Evolutionary conservation across 2,888 invertebrate genomes (phyloP), one percentile per base, ranked within the genome.

Genomic region (Eutolmus rufibarbis): DNA sequence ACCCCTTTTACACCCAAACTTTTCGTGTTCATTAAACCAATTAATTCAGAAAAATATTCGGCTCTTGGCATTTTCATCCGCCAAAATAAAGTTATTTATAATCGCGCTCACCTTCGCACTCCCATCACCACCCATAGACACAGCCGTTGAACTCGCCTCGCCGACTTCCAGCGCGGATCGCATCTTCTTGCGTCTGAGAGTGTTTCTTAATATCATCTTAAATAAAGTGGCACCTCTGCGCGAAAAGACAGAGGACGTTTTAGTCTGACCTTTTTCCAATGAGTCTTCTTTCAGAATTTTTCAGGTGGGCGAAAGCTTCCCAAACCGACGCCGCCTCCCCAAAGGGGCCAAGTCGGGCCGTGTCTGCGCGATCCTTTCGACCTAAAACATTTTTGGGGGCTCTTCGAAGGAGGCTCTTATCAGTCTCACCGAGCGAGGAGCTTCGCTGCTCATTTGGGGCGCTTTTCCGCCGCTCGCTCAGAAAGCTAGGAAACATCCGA

Each of bases 401-500:
- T 51, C 23, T 46, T 51, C 5, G 12, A 23, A 66, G 12, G 66
- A 28, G 14, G 7, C 2, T 12, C 1, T 28, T 23, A 66, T 66
- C 66, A 66, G 28, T 66, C 66, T 66, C 66, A 66, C 9, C 66
- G 2, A 1, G 19, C 19, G 4, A 3, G 66, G 66, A 66, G 66
- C 66, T 66, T 66, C 66, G 85, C 66, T 74, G 74, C 46, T 85
- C 85, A 85, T 74, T 74, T 85, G 40, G 3, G 16, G 31, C 74
- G 57, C 14, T 43, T 74, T 74, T 74, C 74, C 31, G 12, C 16
- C 8, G 14, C 46, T 43, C 40, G 43, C 34, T 19, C 57, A n/a
- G 66, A 57, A 57, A 82, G 37, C 57, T 66, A 57, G 37, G 23
- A 82, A 57, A 66, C 57, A 82, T 57, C 66, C 57, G 34, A 82